These are phyloP conservation scores for Aix galericulata DNA, from an alignment of 2,113 vertebrate genomes.

Conservation along the genomic window DNA sequence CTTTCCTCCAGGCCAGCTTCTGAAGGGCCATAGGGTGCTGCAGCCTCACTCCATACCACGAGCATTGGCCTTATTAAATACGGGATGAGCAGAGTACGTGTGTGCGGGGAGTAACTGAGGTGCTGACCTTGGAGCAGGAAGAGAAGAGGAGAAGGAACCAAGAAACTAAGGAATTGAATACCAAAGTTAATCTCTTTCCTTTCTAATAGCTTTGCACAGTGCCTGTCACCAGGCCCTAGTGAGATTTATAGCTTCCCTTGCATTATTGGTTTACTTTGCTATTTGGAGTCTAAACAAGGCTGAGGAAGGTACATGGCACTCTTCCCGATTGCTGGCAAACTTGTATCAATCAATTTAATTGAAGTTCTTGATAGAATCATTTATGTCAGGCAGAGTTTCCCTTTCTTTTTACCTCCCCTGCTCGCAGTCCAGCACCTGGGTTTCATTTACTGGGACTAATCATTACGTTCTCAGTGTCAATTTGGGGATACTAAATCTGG, in stretches of 20 bases:
- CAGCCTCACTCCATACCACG: not conserved
- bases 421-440: not conserved
- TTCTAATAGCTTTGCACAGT: slow-evolving; percentile 50
- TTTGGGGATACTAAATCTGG: not conserved
- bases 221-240: slow-evolving; percentile 18
- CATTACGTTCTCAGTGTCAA: not conserved
- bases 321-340: slow-evolving; percentile 41
- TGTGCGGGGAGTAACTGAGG: not conserved
- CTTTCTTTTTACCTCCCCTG: not conserved
- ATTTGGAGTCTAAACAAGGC: slow-evolving; percentile 54
- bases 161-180: not conserved
- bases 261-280: slow-evolving; percentile 58
- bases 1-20: rapidly evolving
- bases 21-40: not conserved
- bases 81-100: not conserved
- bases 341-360: slow-evolving; percentile 60
- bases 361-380: slow-evolving; percentile 43
- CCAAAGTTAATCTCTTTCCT: slow-evolving; percentile 30
- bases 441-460: not conserved
- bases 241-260: slow-evolving; percentile 60
- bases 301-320: not conserved
- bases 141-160: not conserved
- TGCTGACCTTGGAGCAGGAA: not conserved
- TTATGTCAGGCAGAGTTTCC: slow-evolving; percentile 5
- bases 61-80: not conserved